phyloP scores from a whole-genome alignment of 2,888 invertebrate species.

The Busseola fusca region DNA sequence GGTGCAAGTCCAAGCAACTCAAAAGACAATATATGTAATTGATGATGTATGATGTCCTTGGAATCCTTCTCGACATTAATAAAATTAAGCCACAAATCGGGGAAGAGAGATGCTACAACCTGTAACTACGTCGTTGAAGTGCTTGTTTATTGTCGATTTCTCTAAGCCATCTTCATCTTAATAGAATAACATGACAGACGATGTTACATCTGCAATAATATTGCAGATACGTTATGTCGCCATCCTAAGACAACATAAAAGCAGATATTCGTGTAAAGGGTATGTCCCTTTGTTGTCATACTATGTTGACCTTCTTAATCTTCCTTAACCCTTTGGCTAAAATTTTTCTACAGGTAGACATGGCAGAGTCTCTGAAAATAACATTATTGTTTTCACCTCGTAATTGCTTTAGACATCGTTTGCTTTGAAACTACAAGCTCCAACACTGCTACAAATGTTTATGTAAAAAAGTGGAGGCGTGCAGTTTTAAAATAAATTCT shows the following conservation, averaged over 20 bases:
- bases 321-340: background rate
- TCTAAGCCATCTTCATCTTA: background rate
- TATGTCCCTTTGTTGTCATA: slow-evolving; percentile 12
- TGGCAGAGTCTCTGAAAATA: background rate
- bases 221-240: slow-evolving; percentile 17
- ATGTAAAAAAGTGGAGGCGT: background rate
- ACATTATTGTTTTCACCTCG: background rate
- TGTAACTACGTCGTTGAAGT: too few species aligned
- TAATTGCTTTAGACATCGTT: background rate
- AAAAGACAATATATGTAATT: too few species aligned
- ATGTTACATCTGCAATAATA: slow-evolving; percentile 21
- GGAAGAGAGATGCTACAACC: too few species aligned
- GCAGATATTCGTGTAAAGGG: slow-evolving; percentile 5
- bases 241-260: slow-evolving; percentile 36
- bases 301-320: slow-evolving; percentile 7
- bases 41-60: too few species aligned
- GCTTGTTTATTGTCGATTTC: too few species aligned
- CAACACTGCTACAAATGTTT: background rate
- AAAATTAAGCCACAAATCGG: too few species aligned
- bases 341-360: background rate
- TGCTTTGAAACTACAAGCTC: background rate
- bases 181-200: background rate
- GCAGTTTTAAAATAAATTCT: too few species aligned
- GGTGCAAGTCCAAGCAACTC: background rate
- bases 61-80: too few species aligned